Conservation (phyloP, 1,140 invertebrate species). For the Copidosoma floridanum region DNA sequence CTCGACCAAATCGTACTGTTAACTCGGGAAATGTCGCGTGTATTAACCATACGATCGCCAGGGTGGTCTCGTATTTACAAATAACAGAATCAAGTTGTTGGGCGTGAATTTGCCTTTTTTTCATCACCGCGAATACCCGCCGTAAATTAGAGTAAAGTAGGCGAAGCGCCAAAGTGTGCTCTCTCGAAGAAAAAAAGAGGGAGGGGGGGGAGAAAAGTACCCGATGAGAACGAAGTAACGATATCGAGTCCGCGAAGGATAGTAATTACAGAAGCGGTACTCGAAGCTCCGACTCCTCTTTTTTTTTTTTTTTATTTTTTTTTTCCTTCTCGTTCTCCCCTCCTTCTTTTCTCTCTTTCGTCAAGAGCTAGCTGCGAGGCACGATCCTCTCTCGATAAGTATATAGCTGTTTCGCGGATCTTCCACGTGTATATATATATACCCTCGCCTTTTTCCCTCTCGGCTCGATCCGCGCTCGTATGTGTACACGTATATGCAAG, state of each 20-base stretch:
- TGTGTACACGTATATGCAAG: slow-evolving; percentile 39
- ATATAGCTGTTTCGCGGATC: slow-evolving; percentile 55
- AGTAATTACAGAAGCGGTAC: slow-evolving; percentile 57
- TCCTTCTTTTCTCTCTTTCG: not conserved
- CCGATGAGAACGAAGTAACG: no score
- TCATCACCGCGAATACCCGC: no score
- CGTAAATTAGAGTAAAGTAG: no score
- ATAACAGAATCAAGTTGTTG: no score
- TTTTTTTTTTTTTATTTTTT: no score
- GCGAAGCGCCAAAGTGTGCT: no score
- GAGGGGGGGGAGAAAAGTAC: slow-evolving; percentile 3
- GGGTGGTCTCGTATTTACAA: no score
- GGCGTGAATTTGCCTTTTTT: no score
- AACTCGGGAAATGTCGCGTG: no score
- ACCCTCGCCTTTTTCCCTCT: not conserved
- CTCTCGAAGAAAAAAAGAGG: slow-evolving; percentile 35
- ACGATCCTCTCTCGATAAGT: slow-evolving; percentile 56
- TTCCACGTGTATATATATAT: not conserved
- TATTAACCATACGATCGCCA: no score
- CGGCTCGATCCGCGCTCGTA: not conserved
- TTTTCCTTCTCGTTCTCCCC: not conserved
- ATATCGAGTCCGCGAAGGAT: slow-evolving; percentile 37
- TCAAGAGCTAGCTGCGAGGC: slow-evolving; percentile 49
- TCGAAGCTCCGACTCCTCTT: slow-evolving; percentile 42
- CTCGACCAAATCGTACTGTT: no score